phyloP scores from a whole-genome alignment of 2,888 invertebrate genomes.

The Allolobophora icterica region DNA sequence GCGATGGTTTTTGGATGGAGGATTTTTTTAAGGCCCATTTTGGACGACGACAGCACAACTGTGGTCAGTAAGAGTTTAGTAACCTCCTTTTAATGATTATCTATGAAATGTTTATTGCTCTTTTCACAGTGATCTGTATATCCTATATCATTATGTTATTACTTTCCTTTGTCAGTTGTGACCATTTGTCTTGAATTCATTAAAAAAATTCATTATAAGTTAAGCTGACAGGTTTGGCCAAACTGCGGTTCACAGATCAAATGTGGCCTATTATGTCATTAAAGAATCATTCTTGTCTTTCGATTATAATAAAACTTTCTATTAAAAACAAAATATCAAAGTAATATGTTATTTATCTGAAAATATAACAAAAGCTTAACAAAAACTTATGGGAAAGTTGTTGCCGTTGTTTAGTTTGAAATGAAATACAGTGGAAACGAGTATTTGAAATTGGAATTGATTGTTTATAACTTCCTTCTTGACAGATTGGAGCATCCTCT shows the following conservation, averaged over 20 bases:
- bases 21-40: conserved; percentile 75
- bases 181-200: too few relatives aligned
- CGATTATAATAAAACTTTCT: too few relatives aligned
- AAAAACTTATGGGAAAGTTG: not conserved
- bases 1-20: conserved; percentile 97
- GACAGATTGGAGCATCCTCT: conserved; percentile 89
- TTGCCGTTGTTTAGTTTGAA: not conserved
- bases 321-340: not conserved
- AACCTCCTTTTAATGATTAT: not conserved
- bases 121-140: not conserved
- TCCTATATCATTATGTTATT: not conserved
- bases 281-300: too few relatives aligned
- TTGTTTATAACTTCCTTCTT: not conserved
- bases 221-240: too few relatives aligned
- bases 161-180: not conserved
- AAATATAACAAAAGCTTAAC: not conserved
- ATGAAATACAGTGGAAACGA: not conserved
- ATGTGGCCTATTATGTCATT: too few relatives aligned
- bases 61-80: conserved; percentile 71
- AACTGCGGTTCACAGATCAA: too few relatives aligned
- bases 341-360: not conserved
- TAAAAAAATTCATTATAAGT: too few relatives aligned
- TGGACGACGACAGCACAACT: conserved; percentile 79
- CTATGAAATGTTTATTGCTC: not conserved
- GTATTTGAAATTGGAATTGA: not conserved